Conservation (phyloP, 2,888 invertebrate genomes). For the Hirtodrosophila trivittata region DNA sequence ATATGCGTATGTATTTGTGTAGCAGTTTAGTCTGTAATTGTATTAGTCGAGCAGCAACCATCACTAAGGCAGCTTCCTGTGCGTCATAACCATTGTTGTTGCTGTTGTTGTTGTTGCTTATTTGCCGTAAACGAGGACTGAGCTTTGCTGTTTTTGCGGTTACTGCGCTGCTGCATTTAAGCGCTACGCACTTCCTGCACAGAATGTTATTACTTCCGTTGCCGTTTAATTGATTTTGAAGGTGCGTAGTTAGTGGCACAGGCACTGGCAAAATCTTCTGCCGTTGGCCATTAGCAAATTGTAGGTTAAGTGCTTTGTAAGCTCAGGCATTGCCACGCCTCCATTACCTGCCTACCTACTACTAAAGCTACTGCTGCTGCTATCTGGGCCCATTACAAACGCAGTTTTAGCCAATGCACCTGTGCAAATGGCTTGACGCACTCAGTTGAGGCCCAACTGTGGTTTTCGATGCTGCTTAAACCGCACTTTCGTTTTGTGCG, state of each 20-base stretch:
- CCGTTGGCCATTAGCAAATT: conserved; percentile 73
- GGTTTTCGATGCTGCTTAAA: conserved; percentile 44
- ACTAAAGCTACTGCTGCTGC: not conserved
- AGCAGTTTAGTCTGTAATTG: conserved; percentile 63
- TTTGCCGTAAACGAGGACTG: conserved; percentile 58
- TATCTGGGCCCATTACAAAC: conserved; percentile 18
- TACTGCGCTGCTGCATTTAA: conserved; percentile 62
- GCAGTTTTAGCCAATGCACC: conserved; percentile 51
- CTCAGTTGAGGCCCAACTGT: conserved; percentile 37
- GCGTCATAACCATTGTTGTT: conserved; percentile 38
- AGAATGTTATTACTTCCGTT: conserved; percentile 79
- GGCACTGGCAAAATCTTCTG: conserved; percentile 44
- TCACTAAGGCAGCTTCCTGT: conserved; percentile 64
- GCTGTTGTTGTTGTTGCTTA: conserved; percentile 42
- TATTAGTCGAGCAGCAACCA: conserved; percentile 67
- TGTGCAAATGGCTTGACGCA: conserved; percentile 49
- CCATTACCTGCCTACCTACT: conserved; percentile 2
- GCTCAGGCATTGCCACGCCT: conserved; percentile 27
- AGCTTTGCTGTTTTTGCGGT: conserved; percentile 70
- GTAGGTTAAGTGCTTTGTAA: conserved; percentile 73
- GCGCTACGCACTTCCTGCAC: conserved; percentile 74
- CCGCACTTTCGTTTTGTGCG: conserved; percentile 67
- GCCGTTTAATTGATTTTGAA: conserved; percentile 79
- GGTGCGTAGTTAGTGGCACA: conserved; percentile 49
- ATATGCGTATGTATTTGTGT: conserved; percentile 17